Conservation (phyloP, 2,113 vertebrate species). For the Chloropsis hardwickii region DNA sequence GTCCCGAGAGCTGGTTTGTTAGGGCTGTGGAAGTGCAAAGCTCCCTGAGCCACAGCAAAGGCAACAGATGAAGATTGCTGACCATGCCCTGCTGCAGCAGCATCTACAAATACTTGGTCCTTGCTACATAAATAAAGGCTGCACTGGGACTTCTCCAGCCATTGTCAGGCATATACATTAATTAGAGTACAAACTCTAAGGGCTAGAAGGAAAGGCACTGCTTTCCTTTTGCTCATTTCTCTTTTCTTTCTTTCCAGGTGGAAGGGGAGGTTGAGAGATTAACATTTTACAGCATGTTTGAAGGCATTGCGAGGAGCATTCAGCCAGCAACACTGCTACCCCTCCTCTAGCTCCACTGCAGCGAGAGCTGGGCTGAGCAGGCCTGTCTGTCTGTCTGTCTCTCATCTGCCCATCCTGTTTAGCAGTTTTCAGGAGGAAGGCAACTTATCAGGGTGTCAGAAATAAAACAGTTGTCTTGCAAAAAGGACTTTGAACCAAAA, state of each 20-base stretch:
- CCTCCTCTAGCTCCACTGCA: neutral
- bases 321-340: neutral
- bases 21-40: neutral
- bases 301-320: neutral
- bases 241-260: neutral
- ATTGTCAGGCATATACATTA: neutral
- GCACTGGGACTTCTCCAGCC: neutral
- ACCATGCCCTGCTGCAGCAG: neutral
- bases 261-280: neutral
- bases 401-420: neutral
- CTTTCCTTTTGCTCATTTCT: neutral
- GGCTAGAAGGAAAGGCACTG: neutral
- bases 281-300: rapidly evolving
- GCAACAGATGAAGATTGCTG: neutral
- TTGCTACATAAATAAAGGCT: neutral
- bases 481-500: neutral
- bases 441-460: neutral
- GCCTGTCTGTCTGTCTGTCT: neutral
- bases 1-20: neutral
- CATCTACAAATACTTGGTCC: neutral
- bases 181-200: neutral
- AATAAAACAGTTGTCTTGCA: neutral
- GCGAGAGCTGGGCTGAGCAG: neutral
- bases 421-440: neutral
- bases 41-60: neutral